Evolutionary conservation across 2,113 vertebrate genomes (phyloP), one percentile per base, ranked within the genome.

Genomic region (Redunca redunca): DNA sequence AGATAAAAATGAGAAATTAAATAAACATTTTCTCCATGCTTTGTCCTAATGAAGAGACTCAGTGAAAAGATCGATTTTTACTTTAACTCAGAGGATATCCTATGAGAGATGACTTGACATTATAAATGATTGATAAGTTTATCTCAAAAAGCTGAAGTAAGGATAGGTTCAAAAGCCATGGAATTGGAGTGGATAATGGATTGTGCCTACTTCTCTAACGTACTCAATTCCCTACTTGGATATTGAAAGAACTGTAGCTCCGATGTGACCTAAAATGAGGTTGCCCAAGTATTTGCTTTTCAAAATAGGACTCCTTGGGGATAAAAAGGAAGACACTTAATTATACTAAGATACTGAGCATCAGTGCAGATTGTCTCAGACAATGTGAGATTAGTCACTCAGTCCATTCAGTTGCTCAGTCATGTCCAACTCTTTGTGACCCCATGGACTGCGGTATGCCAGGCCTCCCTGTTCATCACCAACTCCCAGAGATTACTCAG

Each of bases 131-230:
- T 48, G 53, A 48, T 87, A 90, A 95, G 33, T 23, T 58, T 84
- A 86, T 95, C 96, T 97, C 82, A 67, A 64, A 86, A 98, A 97
- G n/a, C 16, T 67, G 21, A 90, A 77, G 43, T 25, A 5, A 92
- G 3, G 23, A 50, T 77, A 64, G 86, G 62, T 55, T 96, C 25
- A 93, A 87, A 90, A 62, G 30, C 16, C 15, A 19, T 12, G 16
- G 28, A 82, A 50, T 82, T 90, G 81, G 26, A 95, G 74, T 28
- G 40, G 36, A 64, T 57, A 92, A 50, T 23, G 57, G 40, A 80
- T 53, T 88, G 7, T 71, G n/a, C n/a, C 40, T 55, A 13, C 9
- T 85, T 82, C 28, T 91, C 36, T 28, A 40, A 40, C 6, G 13
- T 48, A 88, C 43, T 86, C 33, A 71, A 23, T 82, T 86, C 58